Evolutionary conservation across 2,113 vertebrate species (phyloP).

Genomic region (Thamnaconus septentrionalis): DNA sequence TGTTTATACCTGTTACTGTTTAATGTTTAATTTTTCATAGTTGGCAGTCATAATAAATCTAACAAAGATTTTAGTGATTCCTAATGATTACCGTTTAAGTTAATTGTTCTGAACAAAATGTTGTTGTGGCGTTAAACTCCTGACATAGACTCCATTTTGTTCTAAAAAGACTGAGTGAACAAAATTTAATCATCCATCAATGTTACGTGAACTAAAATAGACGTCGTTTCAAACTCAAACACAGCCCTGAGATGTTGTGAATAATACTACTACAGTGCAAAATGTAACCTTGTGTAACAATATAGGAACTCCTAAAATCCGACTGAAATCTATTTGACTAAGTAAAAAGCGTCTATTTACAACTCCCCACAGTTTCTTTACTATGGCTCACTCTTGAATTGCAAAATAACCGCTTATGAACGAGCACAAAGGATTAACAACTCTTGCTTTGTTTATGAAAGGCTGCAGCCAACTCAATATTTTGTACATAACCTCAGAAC

Average conservation of each 20-base stretch:
- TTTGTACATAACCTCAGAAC: constrained; percentile 86
- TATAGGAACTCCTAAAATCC: constrained; percentile 31
- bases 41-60: constrained; percentile 47
- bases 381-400: constrained; percentile 21
- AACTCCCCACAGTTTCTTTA: constrained; percentile 44
- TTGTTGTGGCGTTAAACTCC: constrained; percentile 64
- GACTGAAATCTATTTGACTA: constrained; percentile 30
- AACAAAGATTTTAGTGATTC: constrained; percentile 50
- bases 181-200: constrained; percentile 39
- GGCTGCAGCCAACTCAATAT: constrained; percentile 81
- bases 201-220: constrained; percentile 48
- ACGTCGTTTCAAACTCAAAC: constrained; percentile 35
- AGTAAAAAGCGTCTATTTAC: constrained; percentile 43
- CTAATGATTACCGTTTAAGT: constrained; percentile 53
- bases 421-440: constrained; percentile 17
- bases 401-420: constrained; percentile 41
- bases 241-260: constrained; percentile 26
- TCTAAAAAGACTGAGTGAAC: constrained; percentile 33
- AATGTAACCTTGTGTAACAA: constrained; percentile 26
- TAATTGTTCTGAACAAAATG: constrained; percentile 51
- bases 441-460: constrained; percentile 53
- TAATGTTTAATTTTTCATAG: constrained; percentile 59
- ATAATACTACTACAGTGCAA: constrained; percentile 35
- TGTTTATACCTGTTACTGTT: constrained; percentile 54
- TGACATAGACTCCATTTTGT: constrained; percentile 62